These are phyloP conservation scores for Liasis olivaceus DNA, from an alignment of 2,797 vertebrate species.

Conservation along the genomic window DNA sequence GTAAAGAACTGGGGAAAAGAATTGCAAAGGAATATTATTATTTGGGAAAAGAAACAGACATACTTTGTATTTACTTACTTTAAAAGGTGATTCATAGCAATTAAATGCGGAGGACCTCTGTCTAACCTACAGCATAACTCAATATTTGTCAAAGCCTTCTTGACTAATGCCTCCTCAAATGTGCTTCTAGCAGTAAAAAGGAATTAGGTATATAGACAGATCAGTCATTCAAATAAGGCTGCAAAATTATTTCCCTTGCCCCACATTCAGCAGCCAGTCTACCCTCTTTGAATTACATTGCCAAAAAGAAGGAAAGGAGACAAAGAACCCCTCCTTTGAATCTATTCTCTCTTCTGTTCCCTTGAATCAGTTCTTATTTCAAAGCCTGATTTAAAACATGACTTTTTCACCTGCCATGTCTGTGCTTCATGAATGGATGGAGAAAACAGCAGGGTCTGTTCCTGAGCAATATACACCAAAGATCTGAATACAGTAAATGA, in stretches of 20 bases:
- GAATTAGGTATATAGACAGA: not conserved
- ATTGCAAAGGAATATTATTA: not conserved
- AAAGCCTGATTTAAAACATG: not conserved
- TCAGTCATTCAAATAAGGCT: not conserved
- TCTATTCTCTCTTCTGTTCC: not conserved
- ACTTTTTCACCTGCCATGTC: not conserved
- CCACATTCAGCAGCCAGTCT: not conserved
- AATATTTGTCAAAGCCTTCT: not conserved
- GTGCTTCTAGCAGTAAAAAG: not conserved
- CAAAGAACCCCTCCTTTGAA: not conserved
- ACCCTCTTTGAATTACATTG: not conserved
- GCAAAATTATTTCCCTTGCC: not conserved
- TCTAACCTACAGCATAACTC: not conserved
- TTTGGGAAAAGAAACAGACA: not conserved
- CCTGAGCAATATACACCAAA: not conserved
- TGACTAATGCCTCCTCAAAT: not conserved
- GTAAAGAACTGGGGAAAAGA: not conserved
- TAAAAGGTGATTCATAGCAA: not conserved
- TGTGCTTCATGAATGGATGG: not conserved
- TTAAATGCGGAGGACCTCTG: not conserved
- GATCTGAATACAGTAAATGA: not conserved
- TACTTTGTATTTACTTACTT: not conserved
- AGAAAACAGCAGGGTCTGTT: not conserved
- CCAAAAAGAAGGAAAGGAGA: not conserved
- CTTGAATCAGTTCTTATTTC: not conserved